A percentile compares a stretch with the other conserved stretches of the same genome.
These are phyloP conservation scores for Petrocephalus zakoni DNA, from an alignment of 2,113 vertebrate species.

Conservation along the genomic window DNA sequence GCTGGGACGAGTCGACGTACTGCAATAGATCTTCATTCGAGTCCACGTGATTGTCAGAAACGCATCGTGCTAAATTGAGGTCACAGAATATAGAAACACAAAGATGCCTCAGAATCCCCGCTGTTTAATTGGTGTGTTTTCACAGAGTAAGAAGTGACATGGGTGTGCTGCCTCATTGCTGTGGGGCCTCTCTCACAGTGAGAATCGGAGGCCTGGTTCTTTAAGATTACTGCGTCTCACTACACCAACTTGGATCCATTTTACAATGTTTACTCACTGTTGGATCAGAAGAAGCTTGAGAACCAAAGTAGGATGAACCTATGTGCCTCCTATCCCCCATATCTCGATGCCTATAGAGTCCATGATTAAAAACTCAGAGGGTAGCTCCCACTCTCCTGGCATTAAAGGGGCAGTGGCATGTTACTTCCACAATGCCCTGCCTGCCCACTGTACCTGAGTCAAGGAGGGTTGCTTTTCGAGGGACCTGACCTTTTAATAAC, in stretches of 20 bases:
- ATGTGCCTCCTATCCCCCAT: not conserved
- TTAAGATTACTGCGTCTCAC: not conserved
- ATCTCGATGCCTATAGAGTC: constrained; percentile 14
- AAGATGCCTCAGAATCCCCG: not conserved
- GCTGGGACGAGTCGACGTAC: not conserved
- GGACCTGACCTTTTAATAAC: not conserved
- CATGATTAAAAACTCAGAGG: not conserved
- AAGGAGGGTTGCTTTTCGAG: not conserved
- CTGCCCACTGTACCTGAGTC: not conserved
- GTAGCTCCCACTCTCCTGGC: constrained; percentile 44
- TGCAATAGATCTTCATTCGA: not conserved
- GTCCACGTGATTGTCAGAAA: not conserved
- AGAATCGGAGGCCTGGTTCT: not conserved
- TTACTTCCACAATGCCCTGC: not conserved
- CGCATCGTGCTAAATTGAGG: not conserved
- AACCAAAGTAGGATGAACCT: not conserved
- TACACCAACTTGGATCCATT: not conserved
- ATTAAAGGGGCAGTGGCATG: constrained; percentile 31
- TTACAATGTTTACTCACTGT: not conserved
- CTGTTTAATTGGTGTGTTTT: not conserved
- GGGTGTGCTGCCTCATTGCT: not conserved
- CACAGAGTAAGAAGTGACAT: not conserved
- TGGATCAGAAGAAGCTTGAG: not conserved
- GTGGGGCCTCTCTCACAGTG: too few relatives aligned
- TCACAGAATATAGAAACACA: not conserved